A percentile compares a stretch with the other conserved stretches of the same genome.
phyloP scores from a whole-genome alignment of 2,797 vertebrate genomes.

The Tokudaia tokunoshimensis region DNA sequence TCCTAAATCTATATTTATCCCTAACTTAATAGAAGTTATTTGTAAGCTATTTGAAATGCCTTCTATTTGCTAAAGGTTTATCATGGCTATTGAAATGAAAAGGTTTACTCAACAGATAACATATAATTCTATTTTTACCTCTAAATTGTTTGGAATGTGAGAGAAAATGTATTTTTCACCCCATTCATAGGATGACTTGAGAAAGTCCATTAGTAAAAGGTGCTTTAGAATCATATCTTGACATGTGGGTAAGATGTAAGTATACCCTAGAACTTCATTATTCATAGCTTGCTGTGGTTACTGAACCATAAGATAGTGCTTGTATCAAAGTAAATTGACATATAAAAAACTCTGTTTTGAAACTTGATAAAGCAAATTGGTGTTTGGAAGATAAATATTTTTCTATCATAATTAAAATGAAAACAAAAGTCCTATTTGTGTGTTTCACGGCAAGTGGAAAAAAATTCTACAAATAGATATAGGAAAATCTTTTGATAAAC shows the following conservation, averaged over 20 bases:
- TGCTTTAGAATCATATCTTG: not conserved
- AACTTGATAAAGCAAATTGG: not conserved
- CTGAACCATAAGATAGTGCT: not conserved
- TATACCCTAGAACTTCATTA: not conserved
- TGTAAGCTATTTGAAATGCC: not conserved
- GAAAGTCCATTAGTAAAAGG: not conserved
- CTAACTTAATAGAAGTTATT: not conserved
- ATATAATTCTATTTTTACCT: not conserved
- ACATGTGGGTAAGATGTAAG: not conserved
- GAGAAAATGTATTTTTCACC: not conserved
- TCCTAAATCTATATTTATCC: not conserved
- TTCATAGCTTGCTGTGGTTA: not conserved
- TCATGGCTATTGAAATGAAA: not conserved
- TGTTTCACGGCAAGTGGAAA: not conserved
- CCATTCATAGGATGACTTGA: not conserved
- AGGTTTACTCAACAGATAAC: not conserved
- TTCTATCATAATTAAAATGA: not conserved
- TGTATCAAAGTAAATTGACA: not conserved
- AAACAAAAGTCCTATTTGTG: not conserved
- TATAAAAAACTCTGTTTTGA: not conserved
- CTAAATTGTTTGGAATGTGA: not conserved
- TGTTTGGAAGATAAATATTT: not conserved
- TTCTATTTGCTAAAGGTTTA: not conserved
- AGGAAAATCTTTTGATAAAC: slow-evolving; percentile 35
- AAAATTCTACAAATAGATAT: not conserved